Percentiles rank a stretch among this genome's conserved stretches.
Conservation (phyloP, 2,888 invertebrate species). For the Marronus borbonicus region DNA sequence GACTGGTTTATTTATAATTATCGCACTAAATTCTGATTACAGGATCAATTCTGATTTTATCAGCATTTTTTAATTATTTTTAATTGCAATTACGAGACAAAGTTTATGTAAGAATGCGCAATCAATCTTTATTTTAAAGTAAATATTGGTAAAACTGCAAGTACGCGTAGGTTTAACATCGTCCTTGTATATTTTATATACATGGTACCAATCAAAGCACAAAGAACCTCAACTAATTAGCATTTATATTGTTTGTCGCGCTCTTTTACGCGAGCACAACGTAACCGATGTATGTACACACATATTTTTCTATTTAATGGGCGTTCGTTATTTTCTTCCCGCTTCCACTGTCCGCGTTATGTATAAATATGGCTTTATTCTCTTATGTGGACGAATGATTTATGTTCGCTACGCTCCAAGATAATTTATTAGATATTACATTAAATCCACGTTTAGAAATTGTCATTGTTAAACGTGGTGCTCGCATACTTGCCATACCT, state of each 20-base stretch:
- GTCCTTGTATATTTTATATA: too few relatives aligned
- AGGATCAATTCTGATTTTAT: too few relatives aligned
- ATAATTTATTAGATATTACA: conserved; percentile 32
- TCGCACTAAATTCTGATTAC: too few relatives aligned
- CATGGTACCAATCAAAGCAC: conserved; percentile 3
- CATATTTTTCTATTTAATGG: conserved; percentile 38
- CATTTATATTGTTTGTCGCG: conserved; percentile 25
- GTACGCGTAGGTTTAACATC: too few relatives aligned
- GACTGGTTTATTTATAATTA: too few relatives aligned
- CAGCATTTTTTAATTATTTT: too few relatives aligned
- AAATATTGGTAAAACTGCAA: neutral
- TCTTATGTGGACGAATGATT: conserved; percentile 11
- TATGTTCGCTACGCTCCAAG: neutral
- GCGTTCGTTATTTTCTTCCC: conserved; percentile 19
- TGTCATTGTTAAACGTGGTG: conserved; percentile 11
- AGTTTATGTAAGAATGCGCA: too few relatives aligned
- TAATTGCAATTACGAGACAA: too few relatives aligned
- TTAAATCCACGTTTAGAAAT: conserved; percentile 32
- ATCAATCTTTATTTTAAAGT: neutral
- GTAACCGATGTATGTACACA: conserved; percentile 7
- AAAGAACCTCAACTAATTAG: conserved; percentile 24
- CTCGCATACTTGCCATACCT: neutral
- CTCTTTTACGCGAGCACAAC: conserved; percentile 4
- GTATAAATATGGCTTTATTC: conserved; percentile 23
- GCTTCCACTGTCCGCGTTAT: neutral